Evolutionary conservation across 2,113 vertebrate genomes (phyloP), one percentile per base, ranked within the genome.

Genomic region (Clarias macrocephalus): DNA sequence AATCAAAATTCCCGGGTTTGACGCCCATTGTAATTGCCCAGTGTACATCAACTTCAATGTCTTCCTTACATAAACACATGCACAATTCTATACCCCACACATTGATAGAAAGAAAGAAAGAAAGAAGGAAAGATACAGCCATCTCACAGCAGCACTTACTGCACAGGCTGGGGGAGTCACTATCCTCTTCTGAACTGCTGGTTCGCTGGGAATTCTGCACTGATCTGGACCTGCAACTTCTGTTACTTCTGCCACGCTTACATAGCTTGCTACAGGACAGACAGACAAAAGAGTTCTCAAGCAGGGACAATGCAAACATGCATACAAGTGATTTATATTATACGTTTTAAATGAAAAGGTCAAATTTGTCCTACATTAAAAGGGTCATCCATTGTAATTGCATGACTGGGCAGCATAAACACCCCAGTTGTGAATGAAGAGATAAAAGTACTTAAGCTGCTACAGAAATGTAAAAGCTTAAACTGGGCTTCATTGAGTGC

Each of bases 161-260:
- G 56, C 81, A 85, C 42, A 88, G 80, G 42, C 82, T 59, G 13
- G 66, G 63, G 2, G 62, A 56, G 87, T 94, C 92, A 2, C 89
- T 90, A 21, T 96, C 95, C 28, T 96, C 95, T 0, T 96, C 94
- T 0, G 94, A 95, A 88, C 93, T 95, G 91, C 93, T 94, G 33
- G 89, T 91, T 91, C 86, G 92, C n/a, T 90, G 80, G 3, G 91
- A 88, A 85, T 89, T 94, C 88, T 91, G 93, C 3, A 89, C 84
- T 0, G 89, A 86, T n/a, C 92, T 88, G 10, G 85, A 84, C 73
- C 91, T 93, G 33, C 66, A 62, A 68, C 87, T 84, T 89, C 1
- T 83, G 86, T 66, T 92, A 9, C 85, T 94, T 72, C 91, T 91
- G 12, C 84, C 80, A 52, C 86, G 91, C 86, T 89, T 94, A 85